Percentiles rank a stretch among this genome's conserved stretches.
Evolutionary conservation across 2,113 vertebrate species (phyloP).

Genomic region (Sarotherodon lohbergeri): DNA sequence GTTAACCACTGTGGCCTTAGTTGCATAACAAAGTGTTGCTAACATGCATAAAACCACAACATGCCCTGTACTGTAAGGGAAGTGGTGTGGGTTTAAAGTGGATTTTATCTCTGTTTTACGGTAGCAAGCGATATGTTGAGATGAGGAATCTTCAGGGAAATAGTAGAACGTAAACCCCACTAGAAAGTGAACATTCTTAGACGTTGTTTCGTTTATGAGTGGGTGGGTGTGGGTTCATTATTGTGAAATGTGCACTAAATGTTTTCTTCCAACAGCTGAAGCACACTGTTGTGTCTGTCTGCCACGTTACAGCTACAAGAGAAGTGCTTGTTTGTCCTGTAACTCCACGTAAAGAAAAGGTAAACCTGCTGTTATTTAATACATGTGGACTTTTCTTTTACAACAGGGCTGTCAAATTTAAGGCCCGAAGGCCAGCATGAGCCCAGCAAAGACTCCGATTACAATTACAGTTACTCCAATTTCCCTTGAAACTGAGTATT

Average conservation of each 20-base stretch:
- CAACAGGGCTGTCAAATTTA: background rate
- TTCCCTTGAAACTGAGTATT: background rate
- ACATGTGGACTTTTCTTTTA: background rate
- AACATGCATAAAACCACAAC: background rate
- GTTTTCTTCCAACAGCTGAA: background rate
- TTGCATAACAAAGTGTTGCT: background rate
- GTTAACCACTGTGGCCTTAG: background rate
- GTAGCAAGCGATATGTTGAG: background rate
- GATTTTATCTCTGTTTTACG: background rate
- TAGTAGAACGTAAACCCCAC: background rate
- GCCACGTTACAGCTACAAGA: background rate
- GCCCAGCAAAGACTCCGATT: background rate
- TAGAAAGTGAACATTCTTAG: background rate
- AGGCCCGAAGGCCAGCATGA: background rate
- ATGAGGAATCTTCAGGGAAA: background rate
- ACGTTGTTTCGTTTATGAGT: background rate
- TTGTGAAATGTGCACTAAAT: background rate
- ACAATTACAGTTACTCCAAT: background rate
- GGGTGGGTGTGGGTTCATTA: background rate
- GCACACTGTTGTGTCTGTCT: fast-evolving
- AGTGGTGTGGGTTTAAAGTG: background rate
- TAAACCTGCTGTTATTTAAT: background rate
- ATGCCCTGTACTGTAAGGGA: background rate
- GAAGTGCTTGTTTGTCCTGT: background rate
- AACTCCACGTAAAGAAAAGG: background rate